phyloP scores from a whole-genome alignment of 2,888 invertebrate species.

The Hyles lineata region DNA sequence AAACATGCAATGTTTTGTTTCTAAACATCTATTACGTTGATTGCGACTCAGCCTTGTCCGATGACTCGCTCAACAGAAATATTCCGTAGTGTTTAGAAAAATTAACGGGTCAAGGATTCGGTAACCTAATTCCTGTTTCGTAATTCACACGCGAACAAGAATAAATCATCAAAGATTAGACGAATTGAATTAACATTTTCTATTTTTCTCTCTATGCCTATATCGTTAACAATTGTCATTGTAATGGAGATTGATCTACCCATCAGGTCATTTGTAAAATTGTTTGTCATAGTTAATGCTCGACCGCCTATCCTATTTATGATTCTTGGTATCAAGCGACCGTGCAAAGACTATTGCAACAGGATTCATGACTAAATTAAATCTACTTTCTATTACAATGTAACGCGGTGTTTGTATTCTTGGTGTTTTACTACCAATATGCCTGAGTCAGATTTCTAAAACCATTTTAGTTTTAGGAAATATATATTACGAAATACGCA shows the following conservation, averaged over 20 bases:
- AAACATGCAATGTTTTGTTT: conserved; percentile 9
- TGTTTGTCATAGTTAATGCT: conserved; percentile 17
- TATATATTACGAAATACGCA: no score
- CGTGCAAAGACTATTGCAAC: conserved; percentile 8
- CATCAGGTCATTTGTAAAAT: conserved; percentile 12
- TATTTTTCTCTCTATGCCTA: neutral
- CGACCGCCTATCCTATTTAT: neutral
- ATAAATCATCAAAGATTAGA: conserved; percentile 36
- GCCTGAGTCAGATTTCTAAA: neutral
- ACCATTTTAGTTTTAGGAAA: no score
- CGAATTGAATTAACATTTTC: neutral
- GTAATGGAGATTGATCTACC: conserved; percentile 19
- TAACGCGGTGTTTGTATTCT: neutral
- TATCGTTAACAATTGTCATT: conserved; percentile 5
- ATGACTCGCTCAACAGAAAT: conserved; percentile 1
- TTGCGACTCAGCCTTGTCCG: neutral
- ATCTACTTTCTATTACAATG: conserved; percentile 9
- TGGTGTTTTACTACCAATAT: neutral
- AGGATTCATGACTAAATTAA: neutral
- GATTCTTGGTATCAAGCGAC: conserved; percentile 9
- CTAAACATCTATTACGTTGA: neutral
- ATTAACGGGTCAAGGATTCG: conserved; percentile 66
- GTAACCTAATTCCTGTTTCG: conserved; percentile 66
- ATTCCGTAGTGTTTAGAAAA: conserved; percentile 38
- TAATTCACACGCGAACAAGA: conserved; percentile 53